phyloP scores from a whole-genome alignment of 1,140 invertebrate genomes.

The Lordiphosa collinella region DNA sequence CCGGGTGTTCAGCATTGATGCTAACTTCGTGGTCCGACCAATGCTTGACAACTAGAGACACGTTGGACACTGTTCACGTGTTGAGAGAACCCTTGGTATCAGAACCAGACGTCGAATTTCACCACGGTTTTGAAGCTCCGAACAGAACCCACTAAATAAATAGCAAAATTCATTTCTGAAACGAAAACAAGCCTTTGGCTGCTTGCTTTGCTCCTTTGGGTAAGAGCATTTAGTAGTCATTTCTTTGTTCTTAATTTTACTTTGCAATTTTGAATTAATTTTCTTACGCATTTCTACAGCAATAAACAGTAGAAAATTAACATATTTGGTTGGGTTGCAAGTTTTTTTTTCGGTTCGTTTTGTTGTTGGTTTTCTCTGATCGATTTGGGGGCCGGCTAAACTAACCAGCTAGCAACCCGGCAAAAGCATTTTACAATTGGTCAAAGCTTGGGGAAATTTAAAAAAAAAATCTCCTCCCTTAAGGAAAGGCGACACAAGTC shows the following conservation, averaged over 20 bases:
- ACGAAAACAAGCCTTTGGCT: too few species aligned
- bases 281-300: conserved; percentile 46
- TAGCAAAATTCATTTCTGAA: too few species aligned
- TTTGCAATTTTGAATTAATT: conserved; percentile 56
- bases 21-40: too few species aligned
- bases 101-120: too few species aligned
- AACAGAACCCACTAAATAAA: too few species aligned
- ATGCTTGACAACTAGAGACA: too few species aligned
- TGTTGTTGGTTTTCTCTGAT: conserved; percentile 51
- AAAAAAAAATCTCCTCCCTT: conserved; percentile 24
- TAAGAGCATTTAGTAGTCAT: conserved; percentile 31
- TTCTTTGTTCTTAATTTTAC: conserved; percentile 19
- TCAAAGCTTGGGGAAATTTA: conserved; percentile 39
- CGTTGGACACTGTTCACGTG: too few species aligned
- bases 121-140: too few species aligned
- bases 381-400: conserved; percentile 35
- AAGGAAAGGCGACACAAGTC: conserved; percentile 22
- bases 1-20: too few species aligned
- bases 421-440: conserved; percentile 53
- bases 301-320: conserved; percentile 69
- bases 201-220: too few species aligned
- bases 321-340: conserved; percentile 50
- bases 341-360: conserved; percentile 3
- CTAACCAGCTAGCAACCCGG: too few species aligned
- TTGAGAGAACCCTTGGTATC: too few species aligned